Evolutionary conservation across 2,797 vertebrate species (phyloP).

Genomic region (Lacerta agilis): DNA sequence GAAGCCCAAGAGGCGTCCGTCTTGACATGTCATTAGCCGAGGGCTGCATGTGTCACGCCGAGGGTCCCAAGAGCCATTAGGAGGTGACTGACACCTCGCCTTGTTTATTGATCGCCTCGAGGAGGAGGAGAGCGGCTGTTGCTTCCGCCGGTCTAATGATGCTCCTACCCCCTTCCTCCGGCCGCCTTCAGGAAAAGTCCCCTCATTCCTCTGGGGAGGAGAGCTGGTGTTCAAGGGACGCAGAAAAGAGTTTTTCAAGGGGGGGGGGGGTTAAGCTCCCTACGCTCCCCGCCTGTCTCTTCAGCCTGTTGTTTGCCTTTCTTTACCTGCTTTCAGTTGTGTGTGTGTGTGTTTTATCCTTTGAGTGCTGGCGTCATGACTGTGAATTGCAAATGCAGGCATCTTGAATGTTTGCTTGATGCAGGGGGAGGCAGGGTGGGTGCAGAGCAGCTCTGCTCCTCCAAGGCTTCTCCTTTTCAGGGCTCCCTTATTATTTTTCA

Average conservation of each 20-base stretch:
- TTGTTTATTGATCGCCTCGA: slow-evolving; percentile 41
- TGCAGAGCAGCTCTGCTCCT: background rate
- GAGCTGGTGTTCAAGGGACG: background rate
- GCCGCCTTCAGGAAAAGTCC: slow-evolving; percentile 8
- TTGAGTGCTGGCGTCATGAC: no score
- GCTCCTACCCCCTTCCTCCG: background rate
- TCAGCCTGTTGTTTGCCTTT: background rate
- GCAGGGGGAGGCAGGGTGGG: background rate
- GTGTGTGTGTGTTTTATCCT: no score
- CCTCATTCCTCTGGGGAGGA: background rate
- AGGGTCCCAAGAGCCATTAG: slow-evolving; percentile 39
- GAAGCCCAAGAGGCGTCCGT: background rate
- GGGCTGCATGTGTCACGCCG: slow-evolving; percentile 19
- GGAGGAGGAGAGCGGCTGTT: background rate
- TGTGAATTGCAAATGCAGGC: background rate
- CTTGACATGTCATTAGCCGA: slow-evolving; percentile 8
- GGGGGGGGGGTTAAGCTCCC: no score
- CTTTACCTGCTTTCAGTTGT: background rate
- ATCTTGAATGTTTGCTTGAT: background rate
- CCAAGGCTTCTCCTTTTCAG: background rate
- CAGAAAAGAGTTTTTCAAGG: background rate
- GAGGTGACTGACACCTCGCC: slow-evolving; percentile 57
- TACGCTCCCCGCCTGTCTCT: background rate
- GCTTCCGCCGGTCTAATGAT: slow-evolving; percentile 24
- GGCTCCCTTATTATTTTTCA: background rate